Base-by-base conservation (phyloP, 2,888 invertebrate genomes). In the Dicranocentrus wangi region DNA sequence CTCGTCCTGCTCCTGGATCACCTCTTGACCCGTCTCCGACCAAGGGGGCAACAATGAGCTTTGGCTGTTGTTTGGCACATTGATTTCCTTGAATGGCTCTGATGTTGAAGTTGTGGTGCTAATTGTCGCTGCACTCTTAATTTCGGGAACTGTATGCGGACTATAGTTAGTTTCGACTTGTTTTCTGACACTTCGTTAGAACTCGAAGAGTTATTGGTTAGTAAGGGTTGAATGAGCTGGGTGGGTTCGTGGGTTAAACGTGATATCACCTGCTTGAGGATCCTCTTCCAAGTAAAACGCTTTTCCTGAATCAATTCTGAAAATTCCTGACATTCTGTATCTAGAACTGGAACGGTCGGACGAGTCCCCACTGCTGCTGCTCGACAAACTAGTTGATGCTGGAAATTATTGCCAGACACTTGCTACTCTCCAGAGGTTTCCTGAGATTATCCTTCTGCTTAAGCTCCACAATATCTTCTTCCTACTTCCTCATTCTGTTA, bases 231-330 rank as follows among this genome's bases (percentile, higher is more conserved):
- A 17, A n/a, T 70, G 70, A 1, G 53, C 68, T 27, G 61, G 47
- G 1, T 66, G 63, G 10, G 78, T 66, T 1, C 82, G 76, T 10
- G 84, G 82, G 13, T 82, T 82, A 58, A 81, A 84, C 13, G 85
- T 86, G 8, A 86, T 85, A 43, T 86, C 86, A 3, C 86, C 86
- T 10, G 86, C 85, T 53, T 83, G 79, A 0, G 86, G 86, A 43
- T 86, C 86, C 83, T 86, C 85, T 47, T 86, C 86, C 25, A 85
- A 53, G 55, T 85, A 86, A 65, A 86, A 86, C 0, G 86, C 84
- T 32, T 84, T 83, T 68, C 83, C 83, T 0, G 75, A 75, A 32
- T 79, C 84, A 84, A 84, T 84, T 27, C 85, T 84, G 53, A 86
- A 86, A 15, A 86, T 73, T 17, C 86, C 86, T 1, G 85, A 85